These are phyloP conservation scores for Bos taurus DNA, from an alignment of 2,113 vertebrate species.

Conservation along the genomic window ARS-UCD2.0 NC_037350.1:8548501-8549000, in stretches of 20 bases:
- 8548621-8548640: neutral
- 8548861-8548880: neutral
- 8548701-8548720: neutral
- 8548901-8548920: neutral
- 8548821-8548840: neutral
- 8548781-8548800: neutral
- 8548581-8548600: neutral
- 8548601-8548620: neutral
- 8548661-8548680: neutral
- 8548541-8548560: neutral
- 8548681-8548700: neutral
- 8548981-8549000: neutral
- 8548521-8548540: neutral
- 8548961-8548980: neutral
- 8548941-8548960: neutral
- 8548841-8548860: neutral
- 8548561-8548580: neutral
- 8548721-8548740: neutral
- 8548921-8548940: neutral
- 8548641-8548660: neutral
- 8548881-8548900: neutral
- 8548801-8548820: neutral
- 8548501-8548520: neutral
- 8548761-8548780: neutral
- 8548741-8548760: neutral